Evolutionary conservation across 1,140 invertebrate genomes (phyloP), one percentile per base, ranked within the genome.

Genomic region (Eumaeus atala): DNA sequence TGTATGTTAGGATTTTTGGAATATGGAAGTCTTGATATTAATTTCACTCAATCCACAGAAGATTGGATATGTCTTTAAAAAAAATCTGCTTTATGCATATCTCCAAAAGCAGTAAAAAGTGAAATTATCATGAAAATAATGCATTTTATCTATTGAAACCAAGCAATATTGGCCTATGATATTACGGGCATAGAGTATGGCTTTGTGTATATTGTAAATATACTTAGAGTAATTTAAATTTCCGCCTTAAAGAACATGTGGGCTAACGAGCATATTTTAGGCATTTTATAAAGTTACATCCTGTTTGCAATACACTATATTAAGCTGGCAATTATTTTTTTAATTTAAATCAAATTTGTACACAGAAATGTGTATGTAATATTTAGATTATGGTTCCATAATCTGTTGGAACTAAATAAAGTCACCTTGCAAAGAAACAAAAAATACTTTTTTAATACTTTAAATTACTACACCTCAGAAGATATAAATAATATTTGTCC

Each of bases 131-230:
- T 65, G 58, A 59, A 38, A 54, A 57, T 42, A 28, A 53, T 61
- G 47, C 17, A 59, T 55, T 35, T 53, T 40, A 28, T 44, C 21
- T 28, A 33, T 48, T 61, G 54, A 73, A 82, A 75, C 73, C 81
- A 82, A 81, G 75, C 70, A 56, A 66, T 66, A 61, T 59, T 65
- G 64, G 65, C 61, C 65, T 51, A 38, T 64, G 57, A 65, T 66
- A 70, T 72, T 58, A 59, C 65, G 67, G 66, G 65, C 64, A 52
- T 70, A 67, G 61, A 66, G 62, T 68, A 66, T 77, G 70, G 76
- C 63, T 74, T 48, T 86, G 79, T 86, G 73, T 72, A 84, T 86
- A 84, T 71, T 86, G 83, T 86, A 84, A 77, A 86, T 86, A 85
- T 67, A 51, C 51, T 54, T 77, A 74, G 64, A 59, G 53, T 70